phyloP scores from a whole-genome alignment of 2,888 invertebrate species.

The Notodonta dromedarius region DNA sequence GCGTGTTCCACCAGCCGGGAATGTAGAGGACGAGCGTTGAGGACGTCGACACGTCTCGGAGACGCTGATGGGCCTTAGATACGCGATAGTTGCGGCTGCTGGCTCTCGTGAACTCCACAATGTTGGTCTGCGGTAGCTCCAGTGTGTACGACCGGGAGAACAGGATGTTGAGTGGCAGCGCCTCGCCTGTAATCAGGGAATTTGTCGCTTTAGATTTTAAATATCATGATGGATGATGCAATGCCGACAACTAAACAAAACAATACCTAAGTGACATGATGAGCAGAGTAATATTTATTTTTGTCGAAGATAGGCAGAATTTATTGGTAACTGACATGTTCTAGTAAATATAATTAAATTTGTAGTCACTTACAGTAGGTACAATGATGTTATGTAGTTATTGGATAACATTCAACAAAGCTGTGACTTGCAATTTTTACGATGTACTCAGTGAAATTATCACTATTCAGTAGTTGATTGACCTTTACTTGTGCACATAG shows the following conservation, averaged over 20 bases:
- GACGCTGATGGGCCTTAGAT: constrained; percentile 41
- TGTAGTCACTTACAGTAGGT: not conserved
- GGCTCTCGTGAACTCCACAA: constrained; percentile 52
- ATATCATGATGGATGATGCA: not conserved
- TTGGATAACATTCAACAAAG: not conserved
- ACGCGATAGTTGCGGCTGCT: constrained; percentile 46
- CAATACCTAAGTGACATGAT: no score
- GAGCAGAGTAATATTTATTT: no score
- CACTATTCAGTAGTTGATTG: not conserved
- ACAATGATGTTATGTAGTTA: not conserved
- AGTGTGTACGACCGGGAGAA: constrained; percentile 49
- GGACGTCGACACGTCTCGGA: constrained; percentile 23
- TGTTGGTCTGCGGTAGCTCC: constrained; percentile 48
- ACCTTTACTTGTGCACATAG: not conserved
- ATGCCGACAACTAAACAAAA: no score
- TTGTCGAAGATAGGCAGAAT: no score
- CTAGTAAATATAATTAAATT: no score
- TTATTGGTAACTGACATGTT: no score
- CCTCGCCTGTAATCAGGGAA: constrained; percentile 61
- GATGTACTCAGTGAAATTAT: not conserved
- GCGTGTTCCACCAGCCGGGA: constrained; percentile 76
- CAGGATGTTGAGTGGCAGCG: constrained; percentile 61
- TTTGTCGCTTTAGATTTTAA: not conserved
- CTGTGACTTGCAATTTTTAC: not conserved
- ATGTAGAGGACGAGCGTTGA: constrained; percentile 59